These are phyloP conservation scores for Onychomys leucogaster DNA, from an alignment of 2,797 vertebrate genomes.

Conservation along the genomic window DNA sequence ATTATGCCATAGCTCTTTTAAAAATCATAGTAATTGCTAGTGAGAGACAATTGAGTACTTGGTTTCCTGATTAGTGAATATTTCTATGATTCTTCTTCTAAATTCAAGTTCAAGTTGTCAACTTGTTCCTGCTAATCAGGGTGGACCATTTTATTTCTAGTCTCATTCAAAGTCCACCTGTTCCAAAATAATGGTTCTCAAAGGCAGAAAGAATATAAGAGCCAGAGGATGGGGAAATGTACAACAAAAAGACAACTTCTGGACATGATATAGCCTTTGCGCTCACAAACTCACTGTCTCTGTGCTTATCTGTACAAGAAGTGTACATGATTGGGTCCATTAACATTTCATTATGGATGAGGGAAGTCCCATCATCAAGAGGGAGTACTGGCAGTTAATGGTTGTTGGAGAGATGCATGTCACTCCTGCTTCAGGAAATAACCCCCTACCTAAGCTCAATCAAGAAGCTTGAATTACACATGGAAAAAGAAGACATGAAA, in stretches of 20 bases:
- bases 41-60: not conserved
- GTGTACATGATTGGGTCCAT: not conserved
- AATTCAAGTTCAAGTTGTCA: not conserved
- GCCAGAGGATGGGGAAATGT: not conserved
- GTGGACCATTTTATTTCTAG: slow-evolving; percentile 7
- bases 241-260: not conserved
- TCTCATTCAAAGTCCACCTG: not conserved
- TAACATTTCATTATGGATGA: not conserved
- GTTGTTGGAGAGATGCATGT: not conserved
- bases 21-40: slow-evolving; percentile 29
- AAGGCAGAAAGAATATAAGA: not conserved
- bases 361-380: not conserved
- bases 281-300: not conserved
- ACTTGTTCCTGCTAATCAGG: not conserved
- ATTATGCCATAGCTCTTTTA: not conserved
- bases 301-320: not conserved
- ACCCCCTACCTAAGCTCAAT: not conserved
- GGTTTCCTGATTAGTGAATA: slow-evolving; percentile 27
- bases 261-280: not conserved
- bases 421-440: not conserved
- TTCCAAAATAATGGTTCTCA: not conserved
- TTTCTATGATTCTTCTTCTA: slow-evolving; percentile 18
- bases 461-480: not conserved
- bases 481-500: not conserved
- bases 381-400: not conserved